Evolutionary conservation across 2,888 invertebrate genomes (phyloP), one percentile per base, ranked within the genome.

Genomic region (Megamerina dolium): DNA sequence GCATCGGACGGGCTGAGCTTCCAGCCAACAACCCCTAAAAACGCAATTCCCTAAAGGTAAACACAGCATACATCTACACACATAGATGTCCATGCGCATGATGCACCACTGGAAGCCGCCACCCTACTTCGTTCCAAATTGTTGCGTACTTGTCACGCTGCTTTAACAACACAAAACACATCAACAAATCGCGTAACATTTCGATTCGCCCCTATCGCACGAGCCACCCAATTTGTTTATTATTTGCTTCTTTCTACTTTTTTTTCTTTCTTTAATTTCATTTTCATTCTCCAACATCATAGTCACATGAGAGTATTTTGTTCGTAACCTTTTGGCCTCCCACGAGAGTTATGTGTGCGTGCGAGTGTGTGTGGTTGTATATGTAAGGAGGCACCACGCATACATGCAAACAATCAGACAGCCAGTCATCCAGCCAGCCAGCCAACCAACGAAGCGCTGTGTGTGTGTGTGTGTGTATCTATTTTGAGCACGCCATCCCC

Each of bases 321-420:
- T 45, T 23, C 38, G 46, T 49, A 56, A 52, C 52, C 54, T 56
- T 47, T 53, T 49, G 51, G 52, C 50, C 52, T 54, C 56, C 52
- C 53, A 45, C 43, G 54, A 49, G 56, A 45, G 43, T 43, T 27
- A 16, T 30, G 30, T 16, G 35, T 21, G 23, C 14, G 29, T 20
- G 12, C 27, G 18, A 26, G 20, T 14, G 10, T 18, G 23, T 19
- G 20, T 23, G n/a, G 21, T 16, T 32, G 34, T 38, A 39, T 17
- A 17, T 4, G 9, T 19, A 21, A 43, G 34, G 42, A 50, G 48
- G 46, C 40, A 30, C 50, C 39, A 19, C 37, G n/a, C 31, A 39
- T 34, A 23, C 36, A 33, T 30, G 26, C 41, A 41, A 12, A 26
- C 39, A 35, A 38, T 30, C 42, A 29, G 17, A 37, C 47, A 50